Evolutionary conservation across 2,113 vertebrate species (phyloP), one percentile per base, ranked within the genome.

Genomic region (Solea senegalensis): DNA sequence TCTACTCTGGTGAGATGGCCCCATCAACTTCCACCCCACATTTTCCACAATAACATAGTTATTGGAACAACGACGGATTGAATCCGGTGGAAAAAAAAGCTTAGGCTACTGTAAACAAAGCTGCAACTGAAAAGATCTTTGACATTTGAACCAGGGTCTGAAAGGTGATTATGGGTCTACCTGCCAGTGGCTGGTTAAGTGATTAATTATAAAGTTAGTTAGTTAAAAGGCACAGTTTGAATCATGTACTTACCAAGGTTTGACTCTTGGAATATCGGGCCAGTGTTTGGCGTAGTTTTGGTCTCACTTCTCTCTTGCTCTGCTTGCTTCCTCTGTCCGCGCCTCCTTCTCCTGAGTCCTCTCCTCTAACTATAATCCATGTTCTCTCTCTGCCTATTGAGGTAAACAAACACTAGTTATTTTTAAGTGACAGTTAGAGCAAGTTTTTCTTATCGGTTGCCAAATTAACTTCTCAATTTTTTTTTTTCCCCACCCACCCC

Each of bases 381-480:
- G 27, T 55, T 15, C 27, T 4, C 27, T 9, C 13, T 8, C 28
- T 55, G 53, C 28, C 27, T 11, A 28, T 55, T 27, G 53, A 54
- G 52, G 26, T 27, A 14, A 27, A 54, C 21, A 27, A 28, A 54
- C 50, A 56, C 13, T 14, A 56, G 54, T n/a, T 16, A 11, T 43
- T 43, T 41, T 43, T 58, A 39, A 43, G 39, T 16, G 15, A 16
- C 56, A 43, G 8, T 43, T 16, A 10, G 10, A 11, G 34, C 5
- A 5, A 11, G 15, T 13, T 11, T 41, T 41, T 40, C 34, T 55
- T 13, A 9, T 16, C 7, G 7, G 16, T 52, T 52, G 51, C 34
- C 40, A 16, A 58, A 58, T 40, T 58, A 58, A 58, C n/a, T 58
- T 39, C 40, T 58, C 56, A 21, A 9, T 15, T n/a, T 41, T 57